Percentiles rank a stretch among this genome's conserved stretches.
phyloP scores from a whole-genome alignment of 2,888 invertebrate genomes.

The Drosophila subquinaria region DNA sequence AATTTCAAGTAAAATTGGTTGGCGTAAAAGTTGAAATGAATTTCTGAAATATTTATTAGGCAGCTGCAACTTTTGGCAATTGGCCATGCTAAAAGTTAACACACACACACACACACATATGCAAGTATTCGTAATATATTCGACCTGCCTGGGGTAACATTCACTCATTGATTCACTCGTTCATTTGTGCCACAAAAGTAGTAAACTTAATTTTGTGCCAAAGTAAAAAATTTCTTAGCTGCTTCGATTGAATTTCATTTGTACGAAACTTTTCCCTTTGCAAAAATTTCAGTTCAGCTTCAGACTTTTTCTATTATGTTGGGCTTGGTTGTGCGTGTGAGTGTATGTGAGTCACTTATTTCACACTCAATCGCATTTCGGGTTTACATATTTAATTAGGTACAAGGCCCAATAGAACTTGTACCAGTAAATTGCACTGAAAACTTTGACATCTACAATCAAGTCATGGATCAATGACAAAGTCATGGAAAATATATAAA shows the following conservation, averaged over 20 bases:
- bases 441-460: constrained; percentile 41
- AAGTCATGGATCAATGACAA: constrained; percentile 68
- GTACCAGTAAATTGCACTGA: constrained; percentile 36
- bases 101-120: constrained; percentile 31
- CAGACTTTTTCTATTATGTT: constrained; percentile 9
- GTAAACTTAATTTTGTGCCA: constrained; percentile 61
- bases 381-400: constrained; percentile 76
- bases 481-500: constrained; percentile 49
- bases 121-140: constrained; percentile 33
- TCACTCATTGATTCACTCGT: constrained; percentile 41
- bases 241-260: constrained; percentile 45
- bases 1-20: constrained; percentile 15
- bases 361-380: constrained; percentile 76
- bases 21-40: constrained; percentile 43
- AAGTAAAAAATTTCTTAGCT: constrained; percentile 22
- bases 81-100: constrained; percentile 59
- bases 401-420: constrained; percentile 42
- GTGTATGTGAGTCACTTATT: constrained; percentile 53
- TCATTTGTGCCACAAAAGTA: constrained; percentile 60
- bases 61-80: constrained; percentile 56
- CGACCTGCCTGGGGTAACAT: constrained; percentile 19
- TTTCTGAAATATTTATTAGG: constrained; percentile 69
- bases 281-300: constrained; percentile 26
- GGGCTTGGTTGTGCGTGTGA: neutral
- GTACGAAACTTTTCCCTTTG: constrained; percentile 19